These are phyloP conservation scores for Cremastinae sp. DNA, from an alignment of 2,888 invertebrate genomes.

Conservation along the genomic window DNA sequence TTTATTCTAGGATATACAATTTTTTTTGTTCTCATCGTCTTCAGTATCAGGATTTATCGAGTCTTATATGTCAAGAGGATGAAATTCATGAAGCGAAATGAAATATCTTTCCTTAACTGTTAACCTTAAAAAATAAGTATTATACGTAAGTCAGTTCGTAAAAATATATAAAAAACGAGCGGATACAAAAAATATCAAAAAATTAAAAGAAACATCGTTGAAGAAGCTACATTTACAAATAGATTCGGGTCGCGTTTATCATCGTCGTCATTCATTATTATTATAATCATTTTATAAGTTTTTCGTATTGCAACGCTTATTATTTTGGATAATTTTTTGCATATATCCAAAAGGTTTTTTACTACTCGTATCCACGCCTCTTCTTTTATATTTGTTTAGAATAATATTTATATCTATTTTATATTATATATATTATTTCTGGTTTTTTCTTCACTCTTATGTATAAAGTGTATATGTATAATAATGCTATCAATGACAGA, in stretches of 20 bases:
- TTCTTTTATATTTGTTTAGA: slow-evolving; percentile 61
- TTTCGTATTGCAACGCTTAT: slow-evolving; percentile 59
- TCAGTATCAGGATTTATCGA: background rate
- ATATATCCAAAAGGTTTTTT: slow-evolving; percentile 67
- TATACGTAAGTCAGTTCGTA: slow-evolving; percentile 59
- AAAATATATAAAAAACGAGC: slow-evolving; percentile 61
- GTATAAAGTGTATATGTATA: slow-evolving; percentile 68
- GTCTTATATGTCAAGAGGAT: slow-evolving; percentile 13
- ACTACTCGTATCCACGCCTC: slow-evolving; percentile 57
- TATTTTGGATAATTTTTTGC: slow-evolving; percentile 67
- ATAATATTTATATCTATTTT: slow-evolving; percentile 66
- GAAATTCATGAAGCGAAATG: slow-evolving; percentile 1
- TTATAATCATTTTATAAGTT: slow-evolving; percentile 22
- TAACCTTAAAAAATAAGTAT: slow-evolving; percentile 57
- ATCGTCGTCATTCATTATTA: slow-evolving; percentile 15
- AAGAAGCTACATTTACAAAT: slow-evolving; percentile 67
- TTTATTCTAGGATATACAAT: slow-evolving; percentile 20
- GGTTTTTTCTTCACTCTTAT: slow-evolving; percentile 50
- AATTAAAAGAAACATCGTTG: slow-evolving; percentile 61
- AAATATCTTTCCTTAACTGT: background rate
- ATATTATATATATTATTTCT: slow-evolving; percentile 64
- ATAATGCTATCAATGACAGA: slow-evolving; percentile 76
- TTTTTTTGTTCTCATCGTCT: slow-evolving; percentile 5
- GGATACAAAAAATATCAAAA: slow-evolving; percentile 51
- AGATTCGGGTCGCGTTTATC: slow-evolving; percentile 53